phyloP scores from a whole-genome alignment of 1,140 invertebrate species.

The Brachionus rubens region DNA sequence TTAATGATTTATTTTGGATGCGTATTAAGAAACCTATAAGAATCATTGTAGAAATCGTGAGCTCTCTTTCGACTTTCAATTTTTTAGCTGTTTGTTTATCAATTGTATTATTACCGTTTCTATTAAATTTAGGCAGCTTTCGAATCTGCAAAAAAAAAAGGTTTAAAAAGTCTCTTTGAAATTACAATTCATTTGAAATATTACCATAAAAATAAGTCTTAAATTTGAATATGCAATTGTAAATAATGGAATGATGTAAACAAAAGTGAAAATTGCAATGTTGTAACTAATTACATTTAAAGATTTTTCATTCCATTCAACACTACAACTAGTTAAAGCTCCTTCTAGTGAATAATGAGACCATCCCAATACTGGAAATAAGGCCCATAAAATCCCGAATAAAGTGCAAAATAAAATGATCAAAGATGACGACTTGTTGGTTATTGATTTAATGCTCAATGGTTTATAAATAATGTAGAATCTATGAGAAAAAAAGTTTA shows the following conservation, averaged over 20 bases:
- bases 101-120: background rate
- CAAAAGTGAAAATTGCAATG: conserved; percentile 40
- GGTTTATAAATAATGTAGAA: background rate
- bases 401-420: background rate
- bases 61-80: background rate
- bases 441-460: conserved; percentile 1
- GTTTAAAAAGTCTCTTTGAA: too few species aligned
- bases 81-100: background rate
- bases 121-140: conserved; percentile 18
- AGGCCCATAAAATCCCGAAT: background rate
- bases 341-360: conserved; percentile 42
- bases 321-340: conserved; percentile 34
- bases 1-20: background rate
- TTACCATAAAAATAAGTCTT: conserved; percentile 36
- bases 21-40: background rate
- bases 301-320: conserved; percentile 41
- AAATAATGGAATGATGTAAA: conserved; percentile 18
- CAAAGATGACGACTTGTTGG: background rate
- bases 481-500: background rate
- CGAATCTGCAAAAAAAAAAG: background rate
- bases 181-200: background rate
- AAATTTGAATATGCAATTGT: background rate
- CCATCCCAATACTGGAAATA: conserved; percentile 10
- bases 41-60: conserved; percentile 4
- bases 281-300: conserved; percentile 39